Base-by-base conservation (phyloP, 2,888 invertebrate species). In the Agrotis clavis region DNA sequence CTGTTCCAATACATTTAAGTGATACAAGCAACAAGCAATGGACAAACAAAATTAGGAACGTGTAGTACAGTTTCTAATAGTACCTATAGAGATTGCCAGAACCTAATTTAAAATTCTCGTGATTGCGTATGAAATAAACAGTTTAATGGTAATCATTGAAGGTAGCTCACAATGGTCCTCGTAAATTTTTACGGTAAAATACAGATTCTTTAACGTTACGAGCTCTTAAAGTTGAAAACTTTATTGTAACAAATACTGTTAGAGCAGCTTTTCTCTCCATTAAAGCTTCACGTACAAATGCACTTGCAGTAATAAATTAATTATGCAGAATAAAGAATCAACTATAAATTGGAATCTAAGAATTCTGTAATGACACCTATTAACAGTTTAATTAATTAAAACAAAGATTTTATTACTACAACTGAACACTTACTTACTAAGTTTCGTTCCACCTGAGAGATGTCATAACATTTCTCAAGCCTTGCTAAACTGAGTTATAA, bases 401-500 rank as follows among this genome's bases (percentile, higher is more conserved):
- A 71, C 25, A 59, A 47, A 51, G 18, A 3, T 25, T 57, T 35
- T 6, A 59, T 47, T n/a, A 35, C 18, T 21, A 25, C 14, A 48
- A 50, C 21, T 74, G 21, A 16, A 35, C 14, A 48, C 25, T 13
- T 35, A 41, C 19, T 6, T 19, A 53, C 60, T 45, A 30, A 67
- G 59, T 60, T 76, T 66, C 50, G 48, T 84, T 75, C 30, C 67
- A 62, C 54, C 71, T 63, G 21, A 68, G 72, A 81, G 54, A 71
- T 75, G 85, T 85, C 86, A 77, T 71, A 86, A 85, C 71, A 85
- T 84, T 84, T 82, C 87, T 82, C 74, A 84, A 84, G 73, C 67
- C 74, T 82, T 82, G 73, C 72, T 61, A 70, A 69, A 61, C 69
- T 70, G 45, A 71, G 65, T 65, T 81, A 69, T 81, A 77, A 79